Percentiles rank a stretch among this genome's conserved stretches.
Conservation (phyloP, 2,797 vertebrate species). For the Prionace glauca region DNA sequence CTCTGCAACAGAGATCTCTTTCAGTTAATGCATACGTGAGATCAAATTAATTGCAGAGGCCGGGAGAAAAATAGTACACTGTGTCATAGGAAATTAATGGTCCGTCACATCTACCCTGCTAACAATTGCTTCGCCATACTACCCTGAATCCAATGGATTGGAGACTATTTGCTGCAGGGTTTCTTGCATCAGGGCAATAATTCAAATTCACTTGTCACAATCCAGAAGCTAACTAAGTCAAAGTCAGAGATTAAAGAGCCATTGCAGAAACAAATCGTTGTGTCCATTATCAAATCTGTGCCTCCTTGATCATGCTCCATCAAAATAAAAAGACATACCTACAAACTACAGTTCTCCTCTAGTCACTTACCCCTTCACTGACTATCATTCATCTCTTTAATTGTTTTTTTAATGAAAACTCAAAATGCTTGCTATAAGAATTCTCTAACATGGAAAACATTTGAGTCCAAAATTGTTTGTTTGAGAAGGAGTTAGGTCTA, state of each 20-base stretch:
- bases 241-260: background rate
- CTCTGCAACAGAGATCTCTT: background rate
- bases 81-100: background rate
- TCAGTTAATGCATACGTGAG: background rate
- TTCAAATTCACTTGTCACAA: conserved; percentile 10
- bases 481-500: too few species aligned
- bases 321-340: background rate
- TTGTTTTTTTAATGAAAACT: background rate
- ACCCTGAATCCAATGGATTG: background rate
- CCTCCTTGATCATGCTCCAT: background rate
- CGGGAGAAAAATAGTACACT: background rate
- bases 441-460: too few species aligned
- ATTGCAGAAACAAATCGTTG: background rate
- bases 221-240: background rate
- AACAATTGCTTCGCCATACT: background rate
- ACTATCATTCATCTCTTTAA: background rate
- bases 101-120: background rate
- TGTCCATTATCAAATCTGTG: background rate
- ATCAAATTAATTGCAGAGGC: background rate
- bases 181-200: background rate
- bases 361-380: background rate
- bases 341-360: background rate
- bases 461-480: too few species aligned
- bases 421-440: background rate
- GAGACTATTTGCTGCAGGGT: background rate